These are phyloP conservation scores for Tragelaphus imberbis DNA, from an alignment of 2,113 vertebrate genomes.

Conservation along the genomic window DNA sequence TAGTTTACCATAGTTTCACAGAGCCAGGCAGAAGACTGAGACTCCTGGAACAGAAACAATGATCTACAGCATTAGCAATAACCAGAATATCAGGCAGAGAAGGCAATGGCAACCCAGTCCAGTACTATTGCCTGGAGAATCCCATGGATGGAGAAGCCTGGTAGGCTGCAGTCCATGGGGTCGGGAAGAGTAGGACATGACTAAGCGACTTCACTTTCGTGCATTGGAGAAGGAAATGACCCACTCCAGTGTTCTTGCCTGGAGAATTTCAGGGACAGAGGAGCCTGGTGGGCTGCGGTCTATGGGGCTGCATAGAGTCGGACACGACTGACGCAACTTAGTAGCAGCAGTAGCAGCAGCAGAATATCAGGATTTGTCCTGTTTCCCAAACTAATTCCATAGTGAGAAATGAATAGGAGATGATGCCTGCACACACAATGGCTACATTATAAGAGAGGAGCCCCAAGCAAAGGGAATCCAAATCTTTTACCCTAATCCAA, in stretches of 20 bases:
- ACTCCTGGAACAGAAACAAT: neutral
- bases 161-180: neutral
- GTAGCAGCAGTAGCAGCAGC: neutral
- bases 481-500: neutral
- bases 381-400: neutral
- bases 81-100: neutral
- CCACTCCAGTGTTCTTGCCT: neutral
- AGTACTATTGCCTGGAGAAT: neutral
- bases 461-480: neutral
- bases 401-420: neutral
- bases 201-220: neutral
- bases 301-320: neutral
- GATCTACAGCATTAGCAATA: neutral
- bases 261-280: neutral
- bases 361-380: neutral
- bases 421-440: neutral
- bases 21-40: neutral
- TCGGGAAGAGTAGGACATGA: accelerated
- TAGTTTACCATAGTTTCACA: neutral
- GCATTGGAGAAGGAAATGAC: neutral
- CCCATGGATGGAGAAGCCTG: neutral
- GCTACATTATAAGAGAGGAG: neutral
- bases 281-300: neutral
- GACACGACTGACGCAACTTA: accelerated
- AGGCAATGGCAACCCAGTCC: neutral